Conservation (phyloP, 2,888 invertebrate genomes). For the Drosophila gaucha region DNA sequence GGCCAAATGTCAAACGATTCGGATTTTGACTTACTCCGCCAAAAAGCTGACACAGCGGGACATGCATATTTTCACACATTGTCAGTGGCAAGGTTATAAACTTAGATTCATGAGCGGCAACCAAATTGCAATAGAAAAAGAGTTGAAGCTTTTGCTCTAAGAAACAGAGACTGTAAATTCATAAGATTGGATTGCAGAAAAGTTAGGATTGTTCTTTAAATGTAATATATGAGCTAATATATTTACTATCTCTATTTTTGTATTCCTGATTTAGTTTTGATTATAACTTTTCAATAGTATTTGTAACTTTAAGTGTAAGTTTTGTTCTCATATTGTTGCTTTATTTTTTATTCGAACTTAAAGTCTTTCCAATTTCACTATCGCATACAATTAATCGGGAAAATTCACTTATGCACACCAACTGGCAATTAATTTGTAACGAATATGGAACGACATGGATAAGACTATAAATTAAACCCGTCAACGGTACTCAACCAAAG, state of each 20-base stretch:
- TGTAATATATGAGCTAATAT: no score
- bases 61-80: slow-evolving; percentile 15
- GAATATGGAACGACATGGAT: slow-evolving; percentile 18
- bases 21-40: not conserved
- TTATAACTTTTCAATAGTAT: no score
- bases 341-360: no score
- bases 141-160: not conserved
- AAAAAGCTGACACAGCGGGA: slow-evolving; percentile 17
- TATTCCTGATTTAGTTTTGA: no score
- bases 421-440: slow-evolving; percentile 33
- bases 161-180: no score
- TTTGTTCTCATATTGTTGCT: no score
- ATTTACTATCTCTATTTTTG: no score
- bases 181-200: no score
- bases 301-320: no score
- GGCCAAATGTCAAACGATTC: slow-evolving; percentile 6
- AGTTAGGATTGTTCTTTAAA: no score
- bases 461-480: slow-evolving; percentile 35
- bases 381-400: not conserved
- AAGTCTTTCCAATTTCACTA: no score
- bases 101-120: not conserved
- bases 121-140: not conserved
- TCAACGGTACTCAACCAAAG: slow-evolving; percentile 28
- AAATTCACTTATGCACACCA: slow-evolving; percentile 16
- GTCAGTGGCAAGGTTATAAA: slow-evolving; percentile 6